Evolutionary conservation across 1,140 invertebrate genomes (phyloP).

Genomic region (Neelides sp.): DNA sequence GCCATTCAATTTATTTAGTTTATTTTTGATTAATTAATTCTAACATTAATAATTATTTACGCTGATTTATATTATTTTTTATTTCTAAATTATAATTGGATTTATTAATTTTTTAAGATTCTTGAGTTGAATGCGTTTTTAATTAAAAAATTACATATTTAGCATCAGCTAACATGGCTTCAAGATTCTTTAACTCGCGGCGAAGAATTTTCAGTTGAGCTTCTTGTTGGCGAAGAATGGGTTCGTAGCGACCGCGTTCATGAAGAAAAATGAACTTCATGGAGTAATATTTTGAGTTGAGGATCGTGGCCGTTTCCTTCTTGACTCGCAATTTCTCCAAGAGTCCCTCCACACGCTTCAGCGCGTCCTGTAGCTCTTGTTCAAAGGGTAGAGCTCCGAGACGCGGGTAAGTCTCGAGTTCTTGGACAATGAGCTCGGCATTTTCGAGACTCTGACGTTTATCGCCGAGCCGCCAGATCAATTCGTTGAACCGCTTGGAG

Average conservation of each 20-base stretch:
- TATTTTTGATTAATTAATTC: neutral
- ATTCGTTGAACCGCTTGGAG: constrained; percentile 16
- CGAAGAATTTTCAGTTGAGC: constrained; percentile 13
- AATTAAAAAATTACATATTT: constrained; percentile 9
- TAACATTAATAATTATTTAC: neutral
- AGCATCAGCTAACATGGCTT: constrained; percentile 23
- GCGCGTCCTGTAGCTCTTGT: constrained; percentile 11
- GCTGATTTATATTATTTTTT: too few species aligned
- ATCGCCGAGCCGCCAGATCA: constrained; percentile 9
- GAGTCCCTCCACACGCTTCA: constrained; percentile 14
- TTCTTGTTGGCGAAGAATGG: constrained; percentile 14
- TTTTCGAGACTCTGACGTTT: constrained; percentile 23
- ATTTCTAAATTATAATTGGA: neutral
- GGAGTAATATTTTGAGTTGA: constrained; percentile 19
- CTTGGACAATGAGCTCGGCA: constrained; percentile 20
- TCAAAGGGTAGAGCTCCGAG: constrained; percentile 29
- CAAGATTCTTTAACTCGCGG: constrained; percentile 15
- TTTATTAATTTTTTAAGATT: neutral
- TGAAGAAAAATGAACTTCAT: constrained; percentile 16
- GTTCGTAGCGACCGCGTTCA: constrained; percentile 19
- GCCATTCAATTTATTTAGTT: neutral
- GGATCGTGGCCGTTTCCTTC: constrained; percentile 19
- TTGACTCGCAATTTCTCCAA: constrained; percentile 24
- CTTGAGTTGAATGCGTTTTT: neutral
- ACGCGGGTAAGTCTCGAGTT: constrained; percentile 26